phyloP scores from a whole-genome alignment of 2,113 vertebrate species.

The Megalops atlanticus region DNA sequence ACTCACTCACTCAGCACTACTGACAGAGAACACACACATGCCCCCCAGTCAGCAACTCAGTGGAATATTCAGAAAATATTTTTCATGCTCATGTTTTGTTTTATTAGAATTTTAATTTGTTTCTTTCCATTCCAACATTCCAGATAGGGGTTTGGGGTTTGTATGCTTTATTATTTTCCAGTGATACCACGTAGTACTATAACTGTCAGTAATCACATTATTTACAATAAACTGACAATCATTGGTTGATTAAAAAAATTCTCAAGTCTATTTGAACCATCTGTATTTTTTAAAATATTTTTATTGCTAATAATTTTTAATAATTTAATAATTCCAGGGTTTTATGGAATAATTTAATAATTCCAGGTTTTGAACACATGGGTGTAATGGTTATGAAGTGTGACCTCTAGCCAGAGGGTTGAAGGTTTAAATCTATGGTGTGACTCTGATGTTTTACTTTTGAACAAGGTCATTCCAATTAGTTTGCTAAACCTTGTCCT shows the following conservation, averaged over 20 bases:
- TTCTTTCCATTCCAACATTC: background rate
- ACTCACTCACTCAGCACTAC: constrained; percentile 17
- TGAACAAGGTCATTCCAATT: too few relatives aligned
- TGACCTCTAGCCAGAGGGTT: too few relatives aligned
- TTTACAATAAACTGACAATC: background rate
- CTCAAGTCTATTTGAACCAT: too few relatives aligned
- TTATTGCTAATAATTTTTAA: too few relatives aligned
- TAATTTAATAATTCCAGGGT: too few relatives aligned
- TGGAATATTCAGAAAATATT: constrained; percentile 15
- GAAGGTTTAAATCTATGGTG: too few relatives aligned
- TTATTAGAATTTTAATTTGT: background rate
- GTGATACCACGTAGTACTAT: background rate
- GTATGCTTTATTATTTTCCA: background rate
- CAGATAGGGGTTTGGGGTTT: background rate
- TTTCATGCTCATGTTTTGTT: background rate
- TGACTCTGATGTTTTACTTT: too few relatives aligned
- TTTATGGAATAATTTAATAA: too few relatives aligned
- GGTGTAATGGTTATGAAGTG: too few relatives aligned
- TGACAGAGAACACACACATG: background rate
- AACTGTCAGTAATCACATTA: background rate
- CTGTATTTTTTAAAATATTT: too few relatives aligned
- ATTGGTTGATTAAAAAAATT: background rate
- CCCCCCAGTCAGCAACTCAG: constrained; percentile 14
- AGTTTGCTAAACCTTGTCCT: too few relatives aligned
- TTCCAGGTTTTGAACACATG: too few relatives aligned